These are phyloP conservation scores for Caenorhabditis remanei DNA, from an alignment of 1,140 invertebrate species.

Conservation along the genomic window DNA sequence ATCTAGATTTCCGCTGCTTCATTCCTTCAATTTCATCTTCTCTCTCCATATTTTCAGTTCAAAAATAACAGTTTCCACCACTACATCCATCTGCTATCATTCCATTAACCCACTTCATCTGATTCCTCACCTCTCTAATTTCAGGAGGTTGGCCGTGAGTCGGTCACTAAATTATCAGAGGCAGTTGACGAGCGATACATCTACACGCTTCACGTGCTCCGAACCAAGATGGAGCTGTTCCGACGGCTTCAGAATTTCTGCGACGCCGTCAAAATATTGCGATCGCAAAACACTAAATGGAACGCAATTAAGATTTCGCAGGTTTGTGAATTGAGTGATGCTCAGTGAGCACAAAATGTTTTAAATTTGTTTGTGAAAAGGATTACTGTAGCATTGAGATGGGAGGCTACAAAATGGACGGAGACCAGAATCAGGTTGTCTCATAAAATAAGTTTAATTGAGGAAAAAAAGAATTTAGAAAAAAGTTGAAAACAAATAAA, in stretches of 20 bases:
- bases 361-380: not conserved
- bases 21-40: not conserved
- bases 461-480: not conserved
- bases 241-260: conserved; percentile 64
- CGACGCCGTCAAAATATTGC: conserved; percentile 63
- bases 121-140: not conserved
- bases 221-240: conserved; percentile 66
- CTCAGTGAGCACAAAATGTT: not conserved
- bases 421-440: not conserved
- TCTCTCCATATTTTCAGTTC: conserved; percentile 29
- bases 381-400: not conserved
- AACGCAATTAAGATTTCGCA: conserved; percentile 62
- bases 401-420: not conserved
- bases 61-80: too few relatives aligned
- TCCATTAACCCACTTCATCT: not conserved
- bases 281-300: conserved; percentile 61
- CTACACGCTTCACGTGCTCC: conserved; percentile 55
- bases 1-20: not conserved
- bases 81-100: too few relatives aligned
- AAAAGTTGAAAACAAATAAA: not conserved
- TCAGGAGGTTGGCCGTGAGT: conserved; percentile 61
- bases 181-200: conserved; percentile 59
- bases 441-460: conserved; percentile 16
- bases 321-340: conserved; percentile 33
- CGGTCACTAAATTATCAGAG: conserved; percentile 56